Conservation (phyloP, 2,888 invertebrate species). For the Malacosoma neustria region DNA sequence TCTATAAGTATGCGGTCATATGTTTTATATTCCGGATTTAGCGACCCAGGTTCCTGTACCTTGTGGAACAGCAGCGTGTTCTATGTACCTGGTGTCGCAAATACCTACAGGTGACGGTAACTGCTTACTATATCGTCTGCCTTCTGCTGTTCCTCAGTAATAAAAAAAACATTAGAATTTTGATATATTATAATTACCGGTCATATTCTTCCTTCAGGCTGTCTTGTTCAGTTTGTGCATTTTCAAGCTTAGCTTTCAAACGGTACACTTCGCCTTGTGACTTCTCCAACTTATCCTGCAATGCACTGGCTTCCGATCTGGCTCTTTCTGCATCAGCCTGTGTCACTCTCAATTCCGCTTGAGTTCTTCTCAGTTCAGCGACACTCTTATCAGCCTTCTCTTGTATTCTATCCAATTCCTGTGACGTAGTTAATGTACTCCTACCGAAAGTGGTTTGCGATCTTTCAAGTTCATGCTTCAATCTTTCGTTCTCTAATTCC, state of each 20-base stretch:
- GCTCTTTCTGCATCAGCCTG: slow-evolving; percentile 94
- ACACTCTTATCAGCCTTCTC: slow-evolving; percentile 90
- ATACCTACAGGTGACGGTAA: too few relatives aligned
- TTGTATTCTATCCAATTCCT: slow-evolving; percentile 87
- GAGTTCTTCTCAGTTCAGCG: slow-evolving; percentile 88
- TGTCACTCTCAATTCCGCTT: slow-evolving; percentile 92
- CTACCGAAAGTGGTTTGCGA: slow-evolving; percentile 89
- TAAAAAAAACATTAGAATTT: background rate
- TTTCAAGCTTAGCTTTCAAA: slow-evolving; percentile 93
- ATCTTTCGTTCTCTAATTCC: slow-evolving; percentile 92
- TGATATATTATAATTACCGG: slow-evolving; percentile 47
- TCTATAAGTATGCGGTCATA: too few relatives aligned
- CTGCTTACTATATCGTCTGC: too few relatives aligned
- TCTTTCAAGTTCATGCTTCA: slow-evolving; percentile 89
- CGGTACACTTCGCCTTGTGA: slow-evolving; percentile 96
- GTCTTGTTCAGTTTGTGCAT: slow-evolving; percentile 95
- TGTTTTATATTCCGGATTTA: too few relatives aligned
- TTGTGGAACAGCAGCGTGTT: too few relatives aligned
- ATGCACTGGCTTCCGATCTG: slow-evolving; percentile 85
- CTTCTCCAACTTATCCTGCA: slow-evolving; percentile 95
- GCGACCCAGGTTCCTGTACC: too few relatives aligned
- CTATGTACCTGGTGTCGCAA: too few relatives aligned
- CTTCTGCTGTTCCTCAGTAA: too few relatives aligned
- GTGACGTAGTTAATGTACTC: slow-evolving; percentile 86
- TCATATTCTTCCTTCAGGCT: slow-evolving; percentile 95